Evolutionary conservation across 2,113 vertebrate genomes (phyloP), one percentile per base, ranked within the genome.

Genomic region (Tragelaphus strepsiceros): DNA sequence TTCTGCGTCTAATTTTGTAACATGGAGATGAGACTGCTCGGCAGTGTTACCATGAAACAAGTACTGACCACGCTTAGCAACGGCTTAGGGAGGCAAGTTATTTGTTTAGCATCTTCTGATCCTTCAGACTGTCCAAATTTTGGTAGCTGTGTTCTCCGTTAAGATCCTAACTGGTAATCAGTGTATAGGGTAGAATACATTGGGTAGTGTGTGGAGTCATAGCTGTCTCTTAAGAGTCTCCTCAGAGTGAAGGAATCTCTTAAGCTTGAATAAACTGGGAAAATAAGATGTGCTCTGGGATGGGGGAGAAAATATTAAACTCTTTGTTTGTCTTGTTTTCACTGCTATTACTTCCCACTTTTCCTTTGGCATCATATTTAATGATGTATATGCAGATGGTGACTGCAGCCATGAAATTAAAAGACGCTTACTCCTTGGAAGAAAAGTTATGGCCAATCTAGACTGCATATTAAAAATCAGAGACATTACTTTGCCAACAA

Each of bases 31-130:
- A 83, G 24, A 54, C 5, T 82, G 0, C 49, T 58, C 10, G 15
- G 3, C 12, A 30, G 67, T 14, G 74, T 21, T 17, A 3, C 2
- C 5, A 1, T 1, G 49, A 62, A 30, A 1, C 3, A 1, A n/a
- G 7, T 14, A 7, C 56, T 54, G 5, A 53, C 24, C 7, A 35
- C 1, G 35, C 4, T 64, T 62, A 7, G 3, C 51, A 56, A 3
- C 58, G 8, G 32, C 21, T 95, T 43, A 81, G 26, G 24, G 6
- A 30, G 1, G 16, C 8, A 15, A 21, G 1, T 21, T 43, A n/a
- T 24, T 3, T 28, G 15, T 28, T 84, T 71, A n/a, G 22, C 64
- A 54, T n/a, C n/a, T 95, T 80, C 51, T 10, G 4, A 39, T 28
- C 30, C 5, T 56, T 88, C n/a, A 82, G 61, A 90, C 81, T 17